phyloP scores from a whole-genome alignment of 2,888 invertebrate species.

The Lepeophtheirus nordmannii region DNA sequence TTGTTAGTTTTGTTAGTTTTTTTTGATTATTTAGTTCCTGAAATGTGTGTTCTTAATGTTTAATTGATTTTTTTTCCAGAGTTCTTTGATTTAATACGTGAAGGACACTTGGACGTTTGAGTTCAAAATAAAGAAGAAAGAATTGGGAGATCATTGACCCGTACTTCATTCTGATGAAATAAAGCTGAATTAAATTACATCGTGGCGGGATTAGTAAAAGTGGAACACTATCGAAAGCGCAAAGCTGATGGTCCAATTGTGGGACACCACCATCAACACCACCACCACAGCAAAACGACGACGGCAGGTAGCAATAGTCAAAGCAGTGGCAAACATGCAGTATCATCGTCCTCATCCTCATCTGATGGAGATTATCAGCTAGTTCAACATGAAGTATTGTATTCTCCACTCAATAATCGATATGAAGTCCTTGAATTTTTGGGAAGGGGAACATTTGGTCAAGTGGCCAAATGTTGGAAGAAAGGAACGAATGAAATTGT shows the following conservation, averaged over 20 bases:
- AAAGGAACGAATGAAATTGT: conserved; percentile 99
- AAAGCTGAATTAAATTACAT: neutral
- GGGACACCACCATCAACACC: neutral
- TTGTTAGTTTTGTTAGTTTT: neutral
- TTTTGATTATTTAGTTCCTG: neutral
- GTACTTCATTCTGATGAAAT: neutral
- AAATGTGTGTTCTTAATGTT: neutral
- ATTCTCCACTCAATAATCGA: conserved; percentile 79
- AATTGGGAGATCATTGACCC: too few relatives aligned
- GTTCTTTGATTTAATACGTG: conserved; percentile 6
- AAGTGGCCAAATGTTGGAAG: conserved; percentile 99
- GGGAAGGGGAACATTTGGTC: conserved; percentile 95
- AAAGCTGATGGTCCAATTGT: conserved; percentile 4
- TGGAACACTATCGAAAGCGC: conserved; percentile 7
- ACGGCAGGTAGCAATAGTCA: neutral
- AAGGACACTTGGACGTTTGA: conserved; percentile 8
- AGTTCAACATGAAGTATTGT: conserved; percentile 92
- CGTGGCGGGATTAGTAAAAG: conserved; percentile 5
- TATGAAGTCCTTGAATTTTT: conserved; percentile 96
- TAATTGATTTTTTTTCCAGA: neutral
- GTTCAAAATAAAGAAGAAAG: neutral
- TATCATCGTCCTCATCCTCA: neutral
- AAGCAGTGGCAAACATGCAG: neutral
- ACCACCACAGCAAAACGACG: neutral
- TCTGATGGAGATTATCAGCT: conserved; percentile 44